phyloP scores from a whole-genome alignment of 2,888 invertebrate genomes.

The Sepiola atlantica region DNA sequence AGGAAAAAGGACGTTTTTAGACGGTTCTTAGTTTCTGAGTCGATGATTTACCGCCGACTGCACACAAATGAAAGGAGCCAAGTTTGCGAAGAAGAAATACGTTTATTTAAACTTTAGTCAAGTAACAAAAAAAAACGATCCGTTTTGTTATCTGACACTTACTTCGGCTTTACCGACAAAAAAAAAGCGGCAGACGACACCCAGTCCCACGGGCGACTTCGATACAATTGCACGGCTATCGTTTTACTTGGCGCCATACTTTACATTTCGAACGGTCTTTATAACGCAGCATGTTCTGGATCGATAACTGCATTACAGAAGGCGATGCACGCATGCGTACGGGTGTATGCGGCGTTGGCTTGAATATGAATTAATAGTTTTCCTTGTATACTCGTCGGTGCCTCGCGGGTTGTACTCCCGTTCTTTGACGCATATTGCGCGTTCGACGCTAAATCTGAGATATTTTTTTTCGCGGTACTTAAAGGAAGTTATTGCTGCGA shows the following conservation, averaged over 20 bases:
- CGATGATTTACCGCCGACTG: not conserved
- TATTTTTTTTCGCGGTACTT: not conserved
- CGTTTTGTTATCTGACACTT: not conserved
- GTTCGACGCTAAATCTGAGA: not conserved
- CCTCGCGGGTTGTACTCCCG: not conserved
- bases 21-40: not conserved
- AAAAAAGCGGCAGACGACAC: slow-evolving; percentile 19
- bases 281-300: not conserved
- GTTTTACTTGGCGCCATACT: slow-evolving; percentile 22
- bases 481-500: not conserved
- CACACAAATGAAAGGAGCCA: not conserved
- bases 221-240: not conserved
- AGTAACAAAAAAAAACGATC: not conserved
- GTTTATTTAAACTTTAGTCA: not conserved
- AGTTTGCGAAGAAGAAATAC: not conserved
- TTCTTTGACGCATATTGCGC: not conserved
- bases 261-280: not conserved
- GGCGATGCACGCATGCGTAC: not conserved
- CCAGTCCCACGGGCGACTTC: slow-evolving; percentile 32
- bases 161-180: not conserved
- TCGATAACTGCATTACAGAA: not conserved
- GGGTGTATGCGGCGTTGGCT: not conserved
- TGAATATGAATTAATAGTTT: slow-evolving; percentile 16
- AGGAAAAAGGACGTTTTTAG: slow-evolving; percentile 32
- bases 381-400: not conserved